These are phyloP conservation scores for Onychomys torridus DNA, from an alignment of 2,797 vertebrate genomes.

Conservation along the genomic window DNA sequence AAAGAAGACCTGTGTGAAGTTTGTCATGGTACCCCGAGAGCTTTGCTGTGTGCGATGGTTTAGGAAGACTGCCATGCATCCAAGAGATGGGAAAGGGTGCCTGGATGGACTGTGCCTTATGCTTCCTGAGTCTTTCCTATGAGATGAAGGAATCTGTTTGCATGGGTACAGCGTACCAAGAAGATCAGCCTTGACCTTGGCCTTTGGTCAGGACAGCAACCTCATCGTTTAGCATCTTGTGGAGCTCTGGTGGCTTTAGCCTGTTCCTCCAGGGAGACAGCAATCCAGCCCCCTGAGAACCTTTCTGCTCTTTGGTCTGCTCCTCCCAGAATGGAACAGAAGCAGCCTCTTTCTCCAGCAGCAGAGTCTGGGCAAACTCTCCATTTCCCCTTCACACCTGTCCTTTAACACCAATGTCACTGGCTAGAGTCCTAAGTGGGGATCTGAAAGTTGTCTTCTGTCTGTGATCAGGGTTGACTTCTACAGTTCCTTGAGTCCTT, in stretches of 20 bases:
- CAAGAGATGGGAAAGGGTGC: not conserved
- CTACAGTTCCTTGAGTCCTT: not conserved
- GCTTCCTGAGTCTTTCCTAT: not conserved
- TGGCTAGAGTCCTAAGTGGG: not conserved
- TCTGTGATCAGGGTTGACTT: not conserved
- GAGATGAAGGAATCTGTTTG: not conserved
- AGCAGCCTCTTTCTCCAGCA: not conserved
- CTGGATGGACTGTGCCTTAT: not conserved
- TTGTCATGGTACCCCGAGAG: not conserved
- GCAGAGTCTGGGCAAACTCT: not conserved
- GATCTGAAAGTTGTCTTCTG: not conserved
- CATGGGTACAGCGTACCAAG: not conserved
- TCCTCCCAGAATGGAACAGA: not conserved
- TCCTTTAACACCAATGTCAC: not conserved
- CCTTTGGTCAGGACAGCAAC: not conserved
- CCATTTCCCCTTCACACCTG: not conserved
- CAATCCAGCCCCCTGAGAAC: too few species aligned
- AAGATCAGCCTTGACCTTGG: not conserved
- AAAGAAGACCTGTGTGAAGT: not conserved
- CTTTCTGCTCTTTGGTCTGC: too few species aligned
- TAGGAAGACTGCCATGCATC: not conserved
- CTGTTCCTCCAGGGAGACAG: not conserved
- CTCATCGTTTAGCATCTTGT: not conserved
- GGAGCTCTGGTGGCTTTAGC: not conserved
- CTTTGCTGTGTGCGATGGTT: not conserved